Percentiles rank a stretch among this genome's conserved stretches.
Conservation (phyloP, 2,888 invertebrate genomes). For the Aricia artaxerxes region DNA sequence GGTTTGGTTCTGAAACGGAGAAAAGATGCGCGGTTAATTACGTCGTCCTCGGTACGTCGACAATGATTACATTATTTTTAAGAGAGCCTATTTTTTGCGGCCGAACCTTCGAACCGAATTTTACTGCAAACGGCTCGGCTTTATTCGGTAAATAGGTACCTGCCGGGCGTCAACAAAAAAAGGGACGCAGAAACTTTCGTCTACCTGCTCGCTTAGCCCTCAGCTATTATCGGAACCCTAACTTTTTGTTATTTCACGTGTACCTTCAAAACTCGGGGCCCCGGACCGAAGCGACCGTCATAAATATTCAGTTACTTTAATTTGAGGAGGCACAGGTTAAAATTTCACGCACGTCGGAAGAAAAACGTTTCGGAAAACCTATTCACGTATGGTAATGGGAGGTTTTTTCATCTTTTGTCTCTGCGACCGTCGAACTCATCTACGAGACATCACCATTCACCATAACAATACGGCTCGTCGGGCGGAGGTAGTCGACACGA, state of each 20-base stretch:
- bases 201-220: slow-evolving; percentile 71
- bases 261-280: background rate
- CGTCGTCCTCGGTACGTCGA: background rate
- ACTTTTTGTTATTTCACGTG: slow-evolving; percentile 31
- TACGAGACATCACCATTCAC: slow-evolving; percentile 69
- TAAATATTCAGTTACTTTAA: slow-evolving; percentile 49
- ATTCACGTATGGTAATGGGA: slow-evolving; percentile 54
- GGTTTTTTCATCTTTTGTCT: slow-evolving; percentile 60
- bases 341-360: slow-evolving; percentile 42
- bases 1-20: slow-evolving; percentile 74
- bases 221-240: slow-evolving; percentile 48
- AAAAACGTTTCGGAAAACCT: slow-evolving; percentile 43
- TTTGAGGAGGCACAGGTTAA: slow-evolving; percentile 28
- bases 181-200: slow-evolving; percentile 57
- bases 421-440: slow-evolving; percentile 61
- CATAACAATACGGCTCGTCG: slow-evolving; percentile 71
- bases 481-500: slow-evolving; percentile 71
- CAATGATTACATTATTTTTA: slow-evolving; percentile 13
- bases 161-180: slow-evolving; percentile 65
- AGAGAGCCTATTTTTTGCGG: slow-evolving; percentile 5
- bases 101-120: background rate
- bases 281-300: slow-evolving; percentile 20
- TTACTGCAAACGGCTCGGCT: slow-evolving; percentile 11
- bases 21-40: slow-evolving; percentile 40
- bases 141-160: slow-evolving; percentile 53